Base-by-base conservation (phyloP, 92 coral and sea anemone species). In the Actinostola sp. region DNA sequence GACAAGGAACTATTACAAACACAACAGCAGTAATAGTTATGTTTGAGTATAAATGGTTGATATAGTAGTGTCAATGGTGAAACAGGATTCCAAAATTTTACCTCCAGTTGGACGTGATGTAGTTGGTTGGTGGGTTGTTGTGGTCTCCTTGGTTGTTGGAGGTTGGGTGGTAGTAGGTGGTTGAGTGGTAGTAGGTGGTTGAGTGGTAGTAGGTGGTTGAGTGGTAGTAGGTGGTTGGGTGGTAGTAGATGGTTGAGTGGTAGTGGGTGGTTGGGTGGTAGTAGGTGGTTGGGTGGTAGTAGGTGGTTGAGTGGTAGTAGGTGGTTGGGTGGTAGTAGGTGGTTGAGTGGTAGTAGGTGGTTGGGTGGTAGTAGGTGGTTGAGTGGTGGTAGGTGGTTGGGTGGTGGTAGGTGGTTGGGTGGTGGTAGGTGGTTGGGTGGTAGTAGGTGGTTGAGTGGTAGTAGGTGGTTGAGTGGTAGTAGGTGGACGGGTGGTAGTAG, bases 321-420 rank as follows among this genome's bases (percentile, higher is more conserved):
- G 76, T 54, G 43, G 63, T 36, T 51, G 38, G 12, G 76, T 67
- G 2, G 73, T 70, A 9, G 28, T 38, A 29, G 50, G 76, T 32
- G 54, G 70, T 36, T 63, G 54, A 16, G 70, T 63, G 50, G 70
- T 63, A 16, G 49, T 28, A 38, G 70, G 70, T 41, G 70, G 70
- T 39, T 70, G 38, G 23, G 60, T 55, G 0, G 76, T 70, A n/a
- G 54, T 65, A 8, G 71, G 48, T 53, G 59, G 59, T 65, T 27
- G 71, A 36, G 33, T 27, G 23, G 62, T 55, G 2, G 46, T 36
- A 16, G 76, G 64, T 52, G 60, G 52, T 51, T 58, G 28, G 0
- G 76, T 70, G 16, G 64, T 70, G 16, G 49, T 45, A 38, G 70
- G 70, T 49, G 76, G 62, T 3, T 51, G 51, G 16, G 60, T 55